Percentiles rank a stretch among this genome's conserved stretches.
These are phyloP conservation scores for Gymnarchus niloticus DNA, from an alignment of 2,113 vertebrate species.

Conservation along the genomic window DNA sequence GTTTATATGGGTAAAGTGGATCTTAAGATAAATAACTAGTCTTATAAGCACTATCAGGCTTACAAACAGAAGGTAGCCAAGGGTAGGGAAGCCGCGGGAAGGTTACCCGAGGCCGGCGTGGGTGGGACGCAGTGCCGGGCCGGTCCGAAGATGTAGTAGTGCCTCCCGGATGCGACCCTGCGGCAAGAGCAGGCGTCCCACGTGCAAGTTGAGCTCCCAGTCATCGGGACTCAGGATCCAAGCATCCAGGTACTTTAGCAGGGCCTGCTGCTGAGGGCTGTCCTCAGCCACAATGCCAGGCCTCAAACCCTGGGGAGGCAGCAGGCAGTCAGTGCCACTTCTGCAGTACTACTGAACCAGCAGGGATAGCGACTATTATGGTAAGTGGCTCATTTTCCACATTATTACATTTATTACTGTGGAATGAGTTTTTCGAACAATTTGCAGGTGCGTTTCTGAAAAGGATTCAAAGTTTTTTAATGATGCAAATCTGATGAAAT, in stretches of 20 bases:
- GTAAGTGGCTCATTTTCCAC: not conserved
- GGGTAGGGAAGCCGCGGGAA: not conserved
- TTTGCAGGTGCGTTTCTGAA: not conserved
- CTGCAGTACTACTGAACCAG: not conserved
- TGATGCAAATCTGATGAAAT: not conserved
- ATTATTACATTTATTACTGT: not conserved
- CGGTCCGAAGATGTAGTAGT: slow-evolving; percentile 51
- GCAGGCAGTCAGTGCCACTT: not conserved
- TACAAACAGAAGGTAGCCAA: not conserved
- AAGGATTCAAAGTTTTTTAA: not conserved
- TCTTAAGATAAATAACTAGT: not conserved
- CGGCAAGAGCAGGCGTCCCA: slow-evolving; percentile 50
- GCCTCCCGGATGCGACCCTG: slow-evolving; percentile 47
- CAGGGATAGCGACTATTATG: not conserved
- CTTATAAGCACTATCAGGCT: not conserved
- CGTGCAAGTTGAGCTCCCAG: slow-evolving; percentile 57
- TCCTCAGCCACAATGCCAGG: slow-evolving; percentile 40
- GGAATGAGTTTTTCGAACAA: too few species aligned
- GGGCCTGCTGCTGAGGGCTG: slow-evolving; percentile 41
- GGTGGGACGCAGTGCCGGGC: slow-evolving; percentile 46
- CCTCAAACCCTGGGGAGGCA: slow-evolving; percentile 36
- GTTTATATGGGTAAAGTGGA: not conserved
- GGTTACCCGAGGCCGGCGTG: slow-evolving; percentile 53
- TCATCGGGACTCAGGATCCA: slow-evolving; percentile 52
- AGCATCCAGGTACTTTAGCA: slow-evolving; percentile 62